phyloP scores from a whole-genome alignment of 2,113 vertebrate genomes.

The Cyanoramphus novaezelandiae region DNA sequence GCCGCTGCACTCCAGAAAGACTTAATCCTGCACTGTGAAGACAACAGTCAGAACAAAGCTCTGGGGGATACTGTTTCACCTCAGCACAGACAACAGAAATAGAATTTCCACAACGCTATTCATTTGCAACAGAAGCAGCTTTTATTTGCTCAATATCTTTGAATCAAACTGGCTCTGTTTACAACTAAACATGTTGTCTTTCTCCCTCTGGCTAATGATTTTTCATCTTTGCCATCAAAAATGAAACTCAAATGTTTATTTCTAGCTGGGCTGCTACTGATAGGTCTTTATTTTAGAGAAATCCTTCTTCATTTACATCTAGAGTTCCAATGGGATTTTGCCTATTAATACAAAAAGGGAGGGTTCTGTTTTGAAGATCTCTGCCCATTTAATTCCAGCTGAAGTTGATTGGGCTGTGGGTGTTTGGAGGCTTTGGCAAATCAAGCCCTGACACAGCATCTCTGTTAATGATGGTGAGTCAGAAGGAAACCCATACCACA shows the following conservation, averaged over 20 bases:
- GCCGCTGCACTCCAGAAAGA: background rate
- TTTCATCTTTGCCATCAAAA: background rate
- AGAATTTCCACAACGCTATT: background rate
- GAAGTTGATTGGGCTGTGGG: background rate
- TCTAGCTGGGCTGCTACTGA: background rate
- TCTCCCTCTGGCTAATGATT: background rate
- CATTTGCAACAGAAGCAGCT: background rate
- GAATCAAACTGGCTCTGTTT: background rate
- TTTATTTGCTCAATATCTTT: slow-evolving; percentile 17
- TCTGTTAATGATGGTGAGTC: slow-evolving; percentile 16
- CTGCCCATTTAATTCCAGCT: background rate
- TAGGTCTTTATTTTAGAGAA: background rate
- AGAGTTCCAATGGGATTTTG: background rate
- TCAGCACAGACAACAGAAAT: background rate
- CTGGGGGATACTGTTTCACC: background rate
- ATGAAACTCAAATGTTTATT: background rate
- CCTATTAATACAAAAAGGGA: background rate
- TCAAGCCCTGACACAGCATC: background rate
- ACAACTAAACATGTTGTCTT: background rate
- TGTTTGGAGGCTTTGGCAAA: background rate
- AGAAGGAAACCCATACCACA: background rate
- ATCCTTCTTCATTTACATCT: background rate
- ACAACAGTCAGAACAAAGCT: background rate
- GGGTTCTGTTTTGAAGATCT: background rate
- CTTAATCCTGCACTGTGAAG: background rate